Evolutionary conservation across 2,797 vertebrate species (phyloP), one percentile per base, ranked within the genome.

Genomic region (Sphenopsis melanotis): DNA sequence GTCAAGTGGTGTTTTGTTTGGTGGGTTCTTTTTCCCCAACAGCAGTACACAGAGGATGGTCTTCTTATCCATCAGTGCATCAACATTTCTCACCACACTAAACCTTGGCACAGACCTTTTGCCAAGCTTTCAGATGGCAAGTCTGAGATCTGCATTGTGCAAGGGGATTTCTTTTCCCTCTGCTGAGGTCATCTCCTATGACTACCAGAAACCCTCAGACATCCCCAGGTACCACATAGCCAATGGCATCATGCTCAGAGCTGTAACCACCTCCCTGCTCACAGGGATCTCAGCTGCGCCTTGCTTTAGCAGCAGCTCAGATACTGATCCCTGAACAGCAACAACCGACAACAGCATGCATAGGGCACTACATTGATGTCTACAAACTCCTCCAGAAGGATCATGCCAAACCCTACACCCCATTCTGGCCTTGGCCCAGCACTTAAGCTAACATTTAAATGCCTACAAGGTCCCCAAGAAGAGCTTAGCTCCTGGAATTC

Each of bases 11-110:
- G 12, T 30, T 82, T 65, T 32, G 26, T 30, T 81, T 59, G 14
- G 8, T 3, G 1, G 16, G 0, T 2, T 4, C 18, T 5, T 52
- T 17, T 27, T 5, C 4, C 15, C 29, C 11, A 61, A 47, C 50
- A 55, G 14, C 29, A 61, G 5, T 17, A 2, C 17, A 42, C 23
- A 20, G 29, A 65, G 27, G 22, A 83, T 64, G 6, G 2, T 27
- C 12, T 11, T 74, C n/a, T 85, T 60, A 37, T 26, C 60, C 9
- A 4, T 29, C 60, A 65, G 17, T 17, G 42, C 26, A 57, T 41
- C 55, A 69, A 12, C 9, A n/a, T 55, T 90, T 77, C 66, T 68
- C 52, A 89, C n/a, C 65, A 42, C 24, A 18, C 10, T 59, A 81
- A 77, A 63, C 52, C 81, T 68, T 32, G 12, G 42, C 66, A 72